Conservation (phyloP, 1,140 invertebrate genomes). For the Sesamia nonagrioides region DNA sequence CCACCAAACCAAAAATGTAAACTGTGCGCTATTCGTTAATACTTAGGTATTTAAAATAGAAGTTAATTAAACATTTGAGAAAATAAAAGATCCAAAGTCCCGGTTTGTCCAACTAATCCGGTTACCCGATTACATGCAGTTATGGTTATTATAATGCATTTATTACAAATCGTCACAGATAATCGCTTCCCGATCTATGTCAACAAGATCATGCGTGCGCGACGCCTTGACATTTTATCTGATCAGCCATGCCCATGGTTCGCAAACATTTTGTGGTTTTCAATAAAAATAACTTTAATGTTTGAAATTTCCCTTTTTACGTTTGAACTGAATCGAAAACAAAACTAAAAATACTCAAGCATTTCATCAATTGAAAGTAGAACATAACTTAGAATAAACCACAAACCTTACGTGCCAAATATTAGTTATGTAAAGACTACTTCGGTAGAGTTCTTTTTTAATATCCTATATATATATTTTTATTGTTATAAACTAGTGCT, state of each 20-base stretch:
- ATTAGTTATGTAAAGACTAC: background rate
- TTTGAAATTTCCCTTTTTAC: constrained; percentile 42
- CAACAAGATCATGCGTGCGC: constrained; percentile 49
- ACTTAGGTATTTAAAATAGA: too few relatives aligned
- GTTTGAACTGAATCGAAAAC: constrained; percentile 11
- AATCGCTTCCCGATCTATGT: constrained; percentile 30
- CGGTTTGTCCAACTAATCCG: background rate
- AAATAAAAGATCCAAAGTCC: background rate
- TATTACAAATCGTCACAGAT: constrained; percentile 24
- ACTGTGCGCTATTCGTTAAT: too few relatives aligned
- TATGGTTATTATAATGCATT: constrained; percentile 36
- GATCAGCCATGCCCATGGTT: background rate
- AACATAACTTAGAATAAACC: constrained; percentile 10
- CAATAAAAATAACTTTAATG: constrained; percentile 17
- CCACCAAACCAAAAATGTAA: too few relatives aligned
- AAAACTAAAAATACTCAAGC: constrained; percentile 26
- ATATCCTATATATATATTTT: too few relatives aligned
- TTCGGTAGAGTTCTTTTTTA: background rate
- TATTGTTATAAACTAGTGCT: too few relatives aligned
- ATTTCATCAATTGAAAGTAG: constrained; percentile 25
- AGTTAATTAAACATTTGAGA: background rate
- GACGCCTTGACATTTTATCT: constrained; percentile 3
- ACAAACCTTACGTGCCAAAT: background rate
- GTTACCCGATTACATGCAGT: constrained; percentile 31
- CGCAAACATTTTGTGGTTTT: constrained; percentile 23